Evolutionary conservation across 2,888 invertebrate genomes (phyloP), one percentile per base, ranked within the genome.

Genomic region (Ommatoiulus sabulosus): DNA sequence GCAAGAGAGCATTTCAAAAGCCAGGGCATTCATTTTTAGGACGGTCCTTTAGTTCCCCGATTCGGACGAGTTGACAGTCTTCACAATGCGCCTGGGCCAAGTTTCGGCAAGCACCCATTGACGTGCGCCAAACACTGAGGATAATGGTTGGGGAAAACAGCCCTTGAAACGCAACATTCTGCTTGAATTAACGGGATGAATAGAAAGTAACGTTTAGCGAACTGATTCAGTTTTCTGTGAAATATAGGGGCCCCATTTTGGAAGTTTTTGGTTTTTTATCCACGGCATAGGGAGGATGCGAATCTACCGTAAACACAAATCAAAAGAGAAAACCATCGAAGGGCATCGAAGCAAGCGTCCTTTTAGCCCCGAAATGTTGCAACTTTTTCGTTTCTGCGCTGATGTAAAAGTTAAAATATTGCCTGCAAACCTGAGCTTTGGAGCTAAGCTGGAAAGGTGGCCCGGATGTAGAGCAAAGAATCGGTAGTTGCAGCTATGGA

Each of bases 91-190:
- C 3, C n/a, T n/a, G 12, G 35, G 12, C 80, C 80, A 80, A 80
- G 80, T 80, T 80, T 80, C 80, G 24, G 3, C 35, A 12, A 24
- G 80, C 24, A 35, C 80, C 80, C 80, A 80, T 80, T 80, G 35
- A 80, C 80, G 24, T 35, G 10, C 24, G 12, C 35, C 6, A 63
- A 63, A 63, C 63, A 17, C 63, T n/a, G 63, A 6, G n/a, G 2
- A 80, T 35, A 80, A 80, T 80, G 80, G 80, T 12, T 80, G 80
- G 80, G 80, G 80, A 80, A 80, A 80, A 80, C 80, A 80, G 80
- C 80, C 24, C 35, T 80, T 35, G 80, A 80, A 80, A 80, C 35
- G 80, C 80, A 80, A 12, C 35, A 80, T 80, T 80, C 80, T 80
- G 80, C 80, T 80, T 80, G 80, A 80, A 35, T 80, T 80, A 80